These are phyloP conservation scores for Julus scanicus DNA, from an alignment of 2,888 invertebrate genomes.

Conservation along the genomic window DNA sequence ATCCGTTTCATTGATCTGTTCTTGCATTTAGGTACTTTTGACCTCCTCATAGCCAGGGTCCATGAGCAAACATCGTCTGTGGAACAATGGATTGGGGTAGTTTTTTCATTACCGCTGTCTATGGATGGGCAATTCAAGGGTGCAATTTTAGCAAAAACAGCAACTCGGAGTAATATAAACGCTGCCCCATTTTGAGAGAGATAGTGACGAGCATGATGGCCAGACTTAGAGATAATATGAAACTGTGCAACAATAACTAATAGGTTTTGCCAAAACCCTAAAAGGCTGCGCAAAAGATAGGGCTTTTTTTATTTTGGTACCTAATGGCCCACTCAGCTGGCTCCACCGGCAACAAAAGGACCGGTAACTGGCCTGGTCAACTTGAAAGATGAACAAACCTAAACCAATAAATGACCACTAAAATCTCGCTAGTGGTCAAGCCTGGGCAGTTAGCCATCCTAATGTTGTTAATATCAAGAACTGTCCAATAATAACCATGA, in stretches of 20 bases:
- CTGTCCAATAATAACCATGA: not conserved
- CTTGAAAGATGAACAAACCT: slow-evolving; percentile 15
- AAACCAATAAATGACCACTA: slow-evolving; percentile 33
- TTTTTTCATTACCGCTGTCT: slow-evolving; percentile 7
- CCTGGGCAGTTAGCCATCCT: not conserved
- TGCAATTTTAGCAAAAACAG: slow-evolving; percentile 9
- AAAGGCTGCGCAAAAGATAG: slow-evolving; percentile 2
- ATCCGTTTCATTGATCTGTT: not conserved
- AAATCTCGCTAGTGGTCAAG: slow-evolving; percentile 17
- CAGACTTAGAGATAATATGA: not conserved
- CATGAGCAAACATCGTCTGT: not conserved
- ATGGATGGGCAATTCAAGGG: not conserved
- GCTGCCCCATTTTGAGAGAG: not conserved
- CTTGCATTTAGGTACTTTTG: not conserved
- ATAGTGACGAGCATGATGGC: slow-evolving; percentile 18
- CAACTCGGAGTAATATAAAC: slow-evolving; percentile 10
- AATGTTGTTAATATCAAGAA: slow-evolving; percentile 7
- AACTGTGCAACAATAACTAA: slow-evolving; percentile 33
- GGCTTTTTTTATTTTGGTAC: slow-evolving; percentile 13
- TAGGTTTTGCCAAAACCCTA: slow-evolving; percentile 33
- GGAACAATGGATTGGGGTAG: not conserved
- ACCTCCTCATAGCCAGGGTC: not conserved
- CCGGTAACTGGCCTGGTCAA: slow-evolving; percentile 5
- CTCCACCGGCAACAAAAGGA: not conserved
- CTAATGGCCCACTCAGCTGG: slow-evolving; percentile 33